Evolutionary conservation across 2,888 invertebrate species (phyloP).

Genomic region (Tipula helvola): DNA sequence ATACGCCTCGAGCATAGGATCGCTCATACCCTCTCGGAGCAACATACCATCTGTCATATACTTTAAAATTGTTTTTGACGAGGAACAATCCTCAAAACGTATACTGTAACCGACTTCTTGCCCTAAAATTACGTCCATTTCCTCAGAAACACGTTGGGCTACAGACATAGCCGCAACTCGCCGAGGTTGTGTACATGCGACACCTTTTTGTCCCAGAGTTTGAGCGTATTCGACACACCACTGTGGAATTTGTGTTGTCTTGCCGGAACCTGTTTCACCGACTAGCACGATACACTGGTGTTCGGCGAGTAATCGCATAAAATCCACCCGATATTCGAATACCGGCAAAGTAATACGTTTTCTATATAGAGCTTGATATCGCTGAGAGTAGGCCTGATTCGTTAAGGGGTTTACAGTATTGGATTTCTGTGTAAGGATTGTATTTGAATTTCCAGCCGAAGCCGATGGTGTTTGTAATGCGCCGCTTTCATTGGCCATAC

Average conservation of each 20-base stretch:
- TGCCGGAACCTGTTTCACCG: constrained; percentile 99
- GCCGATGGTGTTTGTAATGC: constrained; percentile 31
- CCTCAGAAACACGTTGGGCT: constrained; percentile 96
- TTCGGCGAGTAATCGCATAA: constrained; percentile 83
- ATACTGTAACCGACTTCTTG: constrained; percentile 94
- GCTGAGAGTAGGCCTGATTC: constrained; percentile 71
- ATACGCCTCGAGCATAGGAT: constrained; percentile 93
- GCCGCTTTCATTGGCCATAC: constrained; percentile 26
- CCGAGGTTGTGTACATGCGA: constrained; percentile 94
- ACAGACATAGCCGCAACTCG: constrained; percentile 99
- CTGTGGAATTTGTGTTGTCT: constrained; percentile 98
- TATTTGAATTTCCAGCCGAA: constrained; percentile 31
- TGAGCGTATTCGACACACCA: constrained; percentile 75
- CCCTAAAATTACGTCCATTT: constrained; percentile 93
- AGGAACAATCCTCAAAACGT: constrained; percentile 98
- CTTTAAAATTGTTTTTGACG: constrained; percentile 83
- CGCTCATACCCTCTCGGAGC: constrained; percentile 96
- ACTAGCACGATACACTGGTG: constrained; percentile 94
- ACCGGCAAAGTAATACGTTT: constrained; percentile 89
- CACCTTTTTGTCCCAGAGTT: constrained; percentile 55
- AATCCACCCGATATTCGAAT: constrained; percentile 94
- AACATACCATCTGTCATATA: constrained; percentile 99
- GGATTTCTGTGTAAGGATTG: constrained; percentile 22
- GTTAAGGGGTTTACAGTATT: constrained; percentile 63
- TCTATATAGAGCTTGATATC: constrained; percentile 77